Base-by-base conservation (phyloP, 2,113 vertebrate species). In the Lathamus discolor region DNA sequence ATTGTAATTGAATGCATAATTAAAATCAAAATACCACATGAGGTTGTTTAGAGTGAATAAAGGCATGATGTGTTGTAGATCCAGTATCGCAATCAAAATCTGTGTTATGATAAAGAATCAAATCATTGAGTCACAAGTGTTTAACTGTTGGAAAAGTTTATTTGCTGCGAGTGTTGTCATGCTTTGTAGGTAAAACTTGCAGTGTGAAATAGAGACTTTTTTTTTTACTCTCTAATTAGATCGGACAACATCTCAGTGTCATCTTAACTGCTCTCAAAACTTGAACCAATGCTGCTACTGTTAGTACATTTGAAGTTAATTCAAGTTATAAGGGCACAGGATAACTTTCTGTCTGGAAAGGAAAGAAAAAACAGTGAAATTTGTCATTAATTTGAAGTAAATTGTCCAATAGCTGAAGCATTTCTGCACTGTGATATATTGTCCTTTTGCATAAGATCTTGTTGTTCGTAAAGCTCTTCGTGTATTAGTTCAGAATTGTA, bases 1-100 rank as follows among this genome's bases (percentile, higher is more conserved):
- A 52, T 74, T 91, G 49, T 92, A 97, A 97, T 35, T 96, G 57
- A 96, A 95, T 73, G 83, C 19, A 67, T 96, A 96, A 97, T 89
- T 96, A 94, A 97, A 96, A 97, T 93, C 69, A 96, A 97, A 97
- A 87, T 70, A 46, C 59, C 49, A 70, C 29, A 72, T 6, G n/a
- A 74, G 83, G 61, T 67, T 75, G n/a, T 86, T 95, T 55, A 68
- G 37, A 89, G 82, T 7, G 73, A 68, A 67, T 55, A 94, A 84
- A 75, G 39, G 66, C 23, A 80, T 27, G 28, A 88, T 74, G 80
- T 93, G 15, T 8, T 48, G 49, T 31, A 76, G 75, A 83, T 37
- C 41, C 17, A 88, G 13, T 59, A 2, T 1, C 64, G 41, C 74
- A 95, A 35, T 69, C 41, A 94, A 96, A 96, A 94, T 55, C 66